Percentiles rank a stretch among this genome's conserved stretches.
These are phyloP conservation scores for Distichodus sexfasciatus DNA, from an alignment of 2,797 vertebrate species.

Conservation along the genomic window DNA sequence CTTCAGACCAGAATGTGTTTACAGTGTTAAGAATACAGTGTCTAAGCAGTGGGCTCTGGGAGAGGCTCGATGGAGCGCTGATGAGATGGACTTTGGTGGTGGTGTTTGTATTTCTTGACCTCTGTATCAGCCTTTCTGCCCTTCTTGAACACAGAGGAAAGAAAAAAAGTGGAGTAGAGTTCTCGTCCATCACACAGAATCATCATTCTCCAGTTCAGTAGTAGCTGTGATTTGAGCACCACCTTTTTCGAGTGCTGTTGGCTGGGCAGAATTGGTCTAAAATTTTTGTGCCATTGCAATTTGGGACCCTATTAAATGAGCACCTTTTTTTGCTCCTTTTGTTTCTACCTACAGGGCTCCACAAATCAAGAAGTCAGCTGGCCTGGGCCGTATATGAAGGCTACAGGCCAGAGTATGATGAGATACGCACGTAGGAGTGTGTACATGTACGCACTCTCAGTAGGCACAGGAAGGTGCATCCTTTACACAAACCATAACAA, in stretches of 20 bases:
- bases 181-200: conserved; percentile 43
- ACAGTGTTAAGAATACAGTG: conserved; percentile 65
- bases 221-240: conserved; percentile 27
- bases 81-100: conserved; percentile 61
- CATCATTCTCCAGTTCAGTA: conserved; percentile 35
- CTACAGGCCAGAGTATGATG: conserved; percentile 89
- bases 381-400: conserved; percentile 90
- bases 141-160: conserved; percentile 63
- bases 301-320: conserved; percentile 84
- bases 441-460: conserved; percentile 52
- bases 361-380: conserved; percentile 92
- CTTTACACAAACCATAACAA: conserved; percentile 55
- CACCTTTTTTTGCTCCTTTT: conserved; percentile 89
- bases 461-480: conserved; percentile 44
- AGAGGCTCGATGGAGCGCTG: conserved; percentile 47
- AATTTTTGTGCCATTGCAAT: conserved; percentile 36
- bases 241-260: conserved; percentile 19
- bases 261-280: conserved; percentile 43
- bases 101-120: conserved; percentile 64
- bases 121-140: conserved; percentile 56
- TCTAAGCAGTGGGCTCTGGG: conserved; percentile 65
- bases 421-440: conserved; percentile 66
- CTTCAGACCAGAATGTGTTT: conserved; percentile 65
- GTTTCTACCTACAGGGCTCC: conserved; percentile 88
- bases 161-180: conserved; percentile 61